phyloP scores from a whole-genome alignment of 2,113 vertebrate species.

The Aldabrachelys gigantea region DNA sequence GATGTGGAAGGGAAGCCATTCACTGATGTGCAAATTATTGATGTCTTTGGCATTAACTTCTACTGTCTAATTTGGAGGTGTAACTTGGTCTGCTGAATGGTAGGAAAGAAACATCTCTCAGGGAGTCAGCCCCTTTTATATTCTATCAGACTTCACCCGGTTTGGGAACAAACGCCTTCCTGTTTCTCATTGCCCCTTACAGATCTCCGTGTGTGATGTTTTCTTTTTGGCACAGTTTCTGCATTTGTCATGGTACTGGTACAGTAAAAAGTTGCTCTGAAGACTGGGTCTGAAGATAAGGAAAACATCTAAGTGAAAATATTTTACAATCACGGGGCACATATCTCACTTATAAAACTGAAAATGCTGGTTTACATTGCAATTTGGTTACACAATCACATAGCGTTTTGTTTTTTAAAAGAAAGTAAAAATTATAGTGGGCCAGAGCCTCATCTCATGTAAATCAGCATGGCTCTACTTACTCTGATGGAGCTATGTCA shows the following conservation, averaged over 20 bases:
- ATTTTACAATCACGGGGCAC: slow-evolving; percentile 35
- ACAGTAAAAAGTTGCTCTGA: background rate
- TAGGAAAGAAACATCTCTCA: background rate
- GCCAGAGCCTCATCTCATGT: slow-evolving; percentile 61
- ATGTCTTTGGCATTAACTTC: background rate
- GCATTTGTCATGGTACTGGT: background rate
- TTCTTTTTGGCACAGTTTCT: background rate
- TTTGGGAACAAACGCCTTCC: background rate
- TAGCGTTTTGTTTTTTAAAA: slow-evolving; percentile 72
- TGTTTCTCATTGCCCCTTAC: background rate
- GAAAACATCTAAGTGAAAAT: slow-evolving; percentile 19
- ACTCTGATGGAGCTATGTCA: slow-evolving; percentile 68
- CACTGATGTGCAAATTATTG: background rate
- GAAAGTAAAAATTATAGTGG: slow-evolving; percentile 64
- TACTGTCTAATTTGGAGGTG: background rate
- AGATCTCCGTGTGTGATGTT: background rate
- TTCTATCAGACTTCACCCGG: background rate
- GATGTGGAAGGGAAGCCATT: background rate
- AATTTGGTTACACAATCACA: slow-evolving; percentile 67
- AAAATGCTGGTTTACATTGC: slow-evolving; percentile 58
- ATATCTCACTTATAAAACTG: slow-evolving; percentile 60
- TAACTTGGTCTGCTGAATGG: background rate
- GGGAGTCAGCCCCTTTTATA: background rate
- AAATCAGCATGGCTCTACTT: slow-evolving; percentile 70
- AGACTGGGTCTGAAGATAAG: background rate